Evolutionary conservation across 2,113 vertebrate genomes (phyloP).

Genomic region (Phodopus roborovskii): DNA sequence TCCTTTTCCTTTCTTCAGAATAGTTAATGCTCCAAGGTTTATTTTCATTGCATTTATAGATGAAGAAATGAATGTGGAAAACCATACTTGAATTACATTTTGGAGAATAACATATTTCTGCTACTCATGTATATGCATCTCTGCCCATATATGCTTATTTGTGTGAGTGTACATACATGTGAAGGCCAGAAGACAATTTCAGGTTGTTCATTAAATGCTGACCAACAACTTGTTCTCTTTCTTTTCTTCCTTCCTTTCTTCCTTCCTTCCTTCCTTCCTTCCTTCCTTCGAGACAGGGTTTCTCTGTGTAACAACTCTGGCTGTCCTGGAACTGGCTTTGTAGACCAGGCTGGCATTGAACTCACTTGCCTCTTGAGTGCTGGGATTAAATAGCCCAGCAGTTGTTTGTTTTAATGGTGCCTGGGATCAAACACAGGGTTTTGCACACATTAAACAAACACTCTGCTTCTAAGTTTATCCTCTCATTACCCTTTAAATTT

Average conservation of each 20-base stretch:
- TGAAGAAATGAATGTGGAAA: constrained; percentile 3
- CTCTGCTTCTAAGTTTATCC: neutral
- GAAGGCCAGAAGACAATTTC: neutral
- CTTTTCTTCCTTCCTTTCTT: too few relatives aligned
- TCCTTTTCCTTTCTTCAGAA: constrained; percentile 58
- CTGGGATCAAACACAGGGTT: neutral
- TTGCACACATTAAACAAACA: neutral
- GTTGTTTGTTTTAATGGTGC: neutral
- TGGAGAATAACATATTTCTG: neutral
- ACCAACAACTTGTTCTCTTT: neutral
- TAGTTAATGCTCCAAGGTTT: neutral
- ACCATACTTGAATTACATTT: constrained; percentile 8
- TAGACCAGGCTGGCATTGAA: neutral
- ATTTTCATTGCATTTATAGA: constrained; percentile 48
- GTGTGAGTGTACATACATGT: neutral
- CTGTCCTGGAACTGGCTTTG: neutral
- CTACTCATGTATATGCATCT: neutral
- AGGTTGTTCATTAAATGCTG: neutral
- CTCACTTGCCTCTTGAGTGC: neutral
- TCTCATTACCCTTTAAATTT: neutral
- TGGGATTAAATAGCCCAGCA: neutral
- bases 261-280: too few relatives aligned
- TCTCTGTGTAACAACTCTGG: neutral
- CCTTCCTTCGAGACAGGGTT: neutral
- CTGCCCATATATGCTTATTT: neutral